Conservation (phyloP, 2,113 vertebrate species). For the Odocoileus virginianus region DNA sequence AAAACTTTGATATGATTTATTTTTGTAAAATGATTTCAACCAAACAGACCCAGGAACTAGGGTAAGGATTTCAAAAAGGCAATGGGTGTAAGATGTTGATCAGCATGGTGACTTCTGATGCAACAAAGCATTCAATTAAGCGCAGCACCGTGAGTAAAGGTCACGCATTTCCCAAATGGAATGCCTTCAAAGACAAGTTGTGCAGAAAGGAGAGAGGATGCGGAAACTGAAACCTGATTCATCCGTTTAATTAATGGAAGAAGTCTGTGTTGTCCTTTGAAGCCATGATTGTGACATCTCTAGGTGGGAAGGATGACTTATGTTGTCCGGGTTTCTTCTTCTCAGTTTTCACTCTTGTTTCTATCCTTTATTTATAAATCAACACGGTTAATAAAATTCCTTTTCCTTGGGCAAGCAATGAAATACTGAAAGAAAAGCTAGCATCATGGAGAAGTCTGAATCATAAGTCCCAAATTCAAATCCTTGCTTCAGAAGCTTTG, state of each 20-base stretch:
- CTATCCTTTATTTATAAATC: conserved; percentile 19
- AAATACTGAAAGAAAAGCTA: conserved; percentile 12
- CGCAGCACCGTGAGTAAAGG: conserved; percentile 47
- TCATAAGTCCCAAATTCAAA: conserved; percentile 15
- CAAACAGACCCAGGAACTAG: conserved; percentile 59
- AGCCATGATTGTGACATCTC: conserved; percentile 26
- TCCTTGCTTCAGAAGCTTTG: neutral
- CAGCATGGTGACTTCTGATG: conserved; percentile 51
- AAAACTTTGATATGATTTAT: conserved; percentile 74
- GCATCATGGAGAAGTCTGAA: neutral
- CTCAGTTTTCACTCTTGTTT: neutral
- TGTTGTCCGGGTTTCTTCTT: neutral
- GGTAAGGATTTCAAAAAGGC: conserved; percentile 58
- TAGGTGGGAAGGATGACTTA: conserved; percentile 58
- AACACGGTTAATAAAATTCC: neutral
- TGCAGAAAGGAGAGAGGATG: conserved; percentile 40
- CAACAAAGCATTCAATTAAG: conserved; percentile 52
- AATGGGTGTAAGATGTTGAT: conserved; percentile 66
- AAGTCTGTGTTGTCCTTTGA: conserved; percentile 62
- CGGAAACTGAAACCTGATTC: conserved; percentile 64
- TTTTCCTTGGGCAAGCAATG: conserved; percentile 19
- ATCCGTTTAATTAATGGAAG: conserved; percentile 63
- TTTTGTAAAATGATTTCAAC: conserved; percentile 71
- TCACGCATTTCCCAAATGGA: conserved; percentile 63
- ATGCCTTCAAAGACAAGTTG: conserved; percentile 58